Percentiles rank a stretch among this genome's conserved stretches.
Evolutionary conservation across 2,797 vertebrate genomes (phyloP).

Genomic region (Aplochiton taeniatus): DNA sequence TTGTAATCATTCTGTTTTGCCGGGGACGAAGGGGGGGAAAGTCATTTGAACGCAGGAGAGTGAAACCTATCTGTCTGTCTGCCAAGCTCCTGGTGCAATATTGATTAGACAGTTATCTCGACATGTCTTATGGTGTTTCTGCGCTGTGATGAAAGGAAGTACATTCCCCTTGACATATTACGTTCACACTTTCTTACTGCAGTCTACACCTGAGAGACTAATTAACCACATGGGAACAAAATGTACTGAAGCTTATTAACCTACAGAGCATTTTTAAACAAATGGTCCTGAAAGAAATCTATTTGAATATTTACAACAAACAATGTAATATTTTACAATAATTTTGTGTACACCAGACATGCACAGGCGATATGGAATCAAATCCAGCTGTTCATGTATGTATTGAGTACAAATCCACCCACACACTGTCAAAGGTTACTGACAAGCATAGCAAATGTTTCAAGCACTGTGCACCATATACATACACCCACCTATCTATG

Average conservation of each 20-base stretch:
- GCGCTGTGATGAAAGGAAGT: too few relatives aligned
- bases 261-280: too few relatives aligned
- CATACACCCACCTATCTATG: constrained; percentile 16
- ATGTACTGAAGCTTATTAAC: too few relatives aligned
- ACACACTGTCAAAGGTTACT: constrained; percentile 23
- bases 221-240: too few relatives aligned
- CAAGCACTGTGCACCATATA: neutral
- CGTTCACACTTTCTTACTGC: too few relatives aligned
- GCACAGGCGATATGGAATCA: neutral
- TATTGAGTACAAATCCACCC: constrained; percentile 9
- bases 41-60: neutral
- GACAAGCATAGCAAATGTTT: constrained; percentile 15
- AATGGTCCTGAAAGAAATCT: too few relatives aligned
- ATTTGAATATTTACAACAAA: too few relatives aligned
- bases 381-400: constrained; percentile 9
- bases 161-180: too few relatives aligned
- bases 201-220: too few relatives aligned
- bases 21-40: constrained; percentile 27
- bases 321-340: too few relatives aligned
- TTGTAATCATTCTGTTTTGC: constrained; percentile 90
- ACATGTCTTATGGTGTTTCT: too few relatives aligned
- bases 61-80: neutral
- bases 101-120: neutral
- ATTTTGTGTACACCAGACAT: too few relatives aligned
- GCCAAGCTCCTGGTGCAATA: neutral